Base-by-base conservation (phyloP, 2,888 invertebrate genomes). In the Phengaris alcon region DNA sequence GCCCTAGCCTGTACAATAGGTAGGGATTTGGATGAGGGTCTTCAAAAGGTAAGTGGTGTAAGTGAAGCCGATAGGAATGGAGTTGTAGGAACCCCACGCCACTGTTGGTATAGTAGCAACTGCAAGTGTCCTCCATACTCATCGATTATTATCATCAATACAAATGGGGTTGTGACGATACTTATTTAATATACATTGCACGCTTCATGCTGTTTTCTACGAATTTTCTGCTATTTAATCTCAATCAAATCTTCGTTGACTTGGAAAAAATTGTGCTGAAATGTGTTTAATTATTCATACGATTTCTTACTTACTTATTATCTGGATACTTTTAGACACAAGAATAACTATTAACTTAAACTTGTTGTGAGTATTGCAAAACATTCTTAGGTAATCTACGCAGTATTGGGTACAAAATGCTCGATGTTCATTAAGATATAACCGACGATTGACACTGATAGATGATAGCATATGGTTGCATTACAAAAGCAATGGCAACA, bases 391-490 rank as follows among this genome's bases (percentile, higher is more conserved):
- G 35, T 35, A 35, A 35, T 0, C 35, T 35, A 35, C 35, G 35
- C 35, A 35, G 59, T 22, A 3, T 22, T 10, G 22, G 35, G 35
- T 12, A 12, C 64, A 64, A 6, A 35, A 44, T 64, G 10, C 64
- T 64, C 35, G 64, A 44, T 64, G 35, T 9, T 64, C 64, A 64
- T 64, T 64, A 64, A 64, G 64, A 64, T 64, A 64, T 64, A 35
- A 35, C 64, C 12, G 35, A 6, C 64, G 35, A 64, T 64, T 44
- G 64, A 64, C 64, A 44, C 64, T 64, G 64, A 64, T 64, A 35
- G 64, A 64, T 64, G 64, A 59, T 59, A 59, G 64, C 64, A 64
- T 64, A 64, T 64, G 35, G 64, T 13, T 64, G 64, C 64, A 64
- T 15, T 69, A 69, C 69, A 69, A 48, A 69, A 48, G 15, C 69